Percentiles rank a stretch among this genome's conserved stretches.
Evolutionary conservation across 1,140 invertebrate species (phyloP).

Genomic region (Drosophila pseudoobscura): DNA sequence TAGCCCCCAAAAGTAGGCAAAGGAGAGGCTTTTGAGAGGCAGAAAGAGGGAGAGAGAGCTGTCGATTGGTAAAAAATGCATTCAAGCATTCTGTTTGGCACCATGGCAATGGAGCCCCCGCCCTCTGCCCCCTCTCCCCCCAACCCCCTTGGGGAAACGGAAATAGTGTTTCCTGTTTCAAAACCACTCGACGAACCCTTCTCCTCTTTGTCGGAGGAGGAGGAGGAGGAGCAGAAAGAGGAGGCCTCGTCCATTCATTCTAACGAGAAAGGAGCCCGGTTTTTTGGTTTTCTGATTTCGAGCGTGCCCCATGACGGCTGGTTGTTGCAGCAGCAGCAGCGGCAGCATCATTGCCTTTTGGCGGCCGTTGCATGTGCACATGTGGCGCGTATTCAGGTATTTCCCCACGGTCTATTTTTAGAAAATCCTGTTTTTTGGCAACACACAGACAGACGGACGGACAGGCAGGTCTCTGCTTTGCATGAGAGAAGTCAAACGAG

Average conservation of each 20-base stretch:
- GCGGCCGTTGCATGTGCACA: conserved; percentile 65
- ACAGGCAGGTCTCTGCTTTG: conserved; percentile 49
- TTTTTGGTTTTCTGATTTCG: conserved; percentile 4
- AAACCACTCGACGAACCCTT: conserved; percentile 24
- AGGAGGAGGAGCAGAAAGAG: conserved; percentile 3
- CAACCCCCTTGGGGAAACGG: conserved; percentile 18
- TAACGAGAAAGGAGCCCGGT: conserved; percentile 18
- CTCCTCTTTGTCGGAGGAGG: no score
- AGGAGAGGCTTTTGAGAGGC: no score
- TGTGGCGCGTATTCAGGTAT: conserved; percentile 80
- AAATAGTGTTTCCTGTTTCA: conserved; percentile 68
- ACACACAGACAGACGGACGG: conserved; percentile 27
- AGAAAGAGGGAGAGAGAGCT: conserved; percentile 7
- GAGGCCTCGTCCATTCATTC: not conserved
- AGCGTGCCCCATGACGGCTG: conserved; percentile 19
- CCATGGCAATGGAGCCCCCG: conserved; percentile 8
- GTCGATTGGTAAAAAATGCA: conserved; percentile 9
- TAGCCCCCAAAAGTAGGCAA: no score
- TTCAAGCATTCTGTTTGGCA: conserved; percentile 30
- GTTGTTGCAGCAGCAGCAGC: conserved; percentile 13
- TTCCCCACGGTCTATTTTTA: conserved; percentile 82
- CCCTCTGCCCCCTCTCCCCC: conserved; percentile 5
- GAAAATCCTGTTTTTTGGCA: conserved; percentile 82
- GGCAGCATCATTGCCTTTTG: conserved; percentile 54
- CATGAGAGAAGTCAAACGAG: conserved; percentile 36